A percentile compares a stretch with the other conserved stretches of the same genome.
Conservation (phyloP, 2,888 invertebrate species). For the Leucophora obtusa region DNA sequence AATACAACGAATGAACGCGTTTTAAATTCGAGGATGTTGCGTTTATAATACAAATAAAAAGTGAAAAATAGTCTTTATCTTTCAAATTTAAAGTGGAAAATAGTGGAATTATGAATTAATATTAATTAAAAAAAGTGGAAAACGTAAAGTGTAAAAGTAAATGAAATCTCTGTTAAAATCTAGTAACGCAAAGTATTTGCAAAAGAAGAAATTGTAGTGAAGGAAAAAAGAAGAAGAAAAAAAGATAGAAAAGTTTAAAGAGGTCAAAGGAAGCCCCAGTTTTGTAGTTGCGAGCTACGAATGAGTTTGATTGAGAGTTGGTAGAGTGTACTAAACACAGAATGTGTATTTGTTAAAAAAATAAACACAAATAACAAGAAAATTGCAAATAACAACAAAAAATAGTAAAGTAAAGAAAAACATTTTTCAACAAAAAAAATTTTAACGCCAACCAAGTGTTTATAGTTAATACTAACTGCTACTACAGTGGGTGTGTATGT, state of each 20-base stretch:
- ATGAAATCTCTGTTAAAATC: background rate
- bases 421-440: background rate
- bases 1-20: slow-evolving; percentile 18
- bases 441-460: slow-evolving; percentile 1
- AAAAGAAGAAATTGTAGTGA: background rate
- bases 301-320: slow-evolving; percentile 34
- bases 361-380: background rate
- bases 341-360: slow-evolving; percentile 24
- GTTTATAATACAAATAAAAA: slow-evolving; percentile 11
- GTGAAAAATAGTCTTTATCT: background rate
- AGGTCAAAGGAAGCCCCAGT: slow-evolving; percentile 65
- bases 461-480: background rate
- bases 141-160: slow-evolving; percentile 8
- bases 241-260: slow-evolving; percentile 57
- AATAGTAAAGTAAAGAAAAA: background rate
- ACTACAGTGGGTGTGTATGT: slow-evolving; percentile 9
- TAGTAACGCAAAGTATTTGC: background rate
- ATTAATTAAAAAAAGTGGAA: background rate
- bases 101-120: slow-evolving; percentile 13
- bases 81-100: background rate
- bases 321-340: slow-evolving; percentile 25
- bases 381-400: slow-evolving; percentile 18
- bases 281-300: slow-evolving; percentile 27
- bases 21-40: slow-evolving; percentile 20
- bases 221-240: background rate